Conservation (phyloP, 2,888 invertebrate genomes). For the Drosophila nr. perissopoda region DNA sequence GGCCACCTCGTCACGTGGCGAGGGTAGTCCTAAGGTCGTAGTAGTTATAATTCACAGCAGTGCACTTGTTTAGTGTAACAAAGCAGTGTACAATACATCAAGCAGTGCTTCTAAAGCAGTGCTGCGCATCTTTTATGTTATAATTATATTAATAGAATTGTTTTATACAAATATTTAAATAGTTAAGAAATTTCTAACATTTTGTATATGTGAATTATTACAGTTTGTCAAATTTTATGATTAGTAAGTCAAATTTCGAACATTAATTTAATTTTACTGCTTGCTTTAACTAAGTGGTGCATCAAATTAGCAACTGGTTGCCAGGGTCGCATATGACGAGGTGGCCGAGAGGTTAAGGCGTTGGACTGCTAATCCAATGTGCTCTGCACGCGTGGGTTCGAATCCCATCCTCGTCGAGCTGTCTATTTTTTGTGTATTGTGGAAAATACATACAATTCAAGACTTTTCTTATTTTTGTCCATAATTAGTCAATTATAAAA, state of each 20-base stretch:
- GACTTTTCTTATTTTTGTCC: not conserved
- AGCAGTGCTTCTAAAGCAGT: slow-evolving; percentile 24
- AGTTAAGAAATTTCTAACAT: not conserved
- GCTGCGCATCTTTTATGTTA: not conserved
- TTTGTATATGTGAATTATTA: not conserved
- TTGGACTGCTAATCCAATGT: slow-evolving; percentile 95
- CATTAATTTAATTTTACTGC: slow-evolving; percentile 13
- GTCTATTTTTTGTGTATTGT: slow-evolving; percentile 60
- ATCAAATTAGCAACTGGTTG: slow-evolving; percentile 25
- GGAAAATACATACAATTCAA: not conserved
- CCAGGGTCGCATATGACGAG: slow-evolving; percentile 86
- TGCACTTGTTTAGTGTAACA: not conserved
- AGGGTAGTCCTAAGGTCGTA: slow-evolving; percentile 67
- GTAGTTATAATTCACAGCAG: not conserved
- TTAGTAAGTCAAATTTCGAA: not conserved
- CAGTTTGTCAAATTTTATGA: too few species aligned
- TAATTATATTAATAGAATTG: not conserved
- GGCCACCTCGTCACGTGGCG: slow-evolving; percentile 94
- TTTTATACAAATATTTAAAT: not conserved
- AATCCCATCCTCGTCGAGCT: slow-evolving; percentile 93
- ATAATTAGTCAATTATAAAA: not conserved
- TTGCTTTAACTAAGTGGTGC: not conserved
- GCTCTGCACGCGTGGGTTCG: slow-evolving; percentile 95
- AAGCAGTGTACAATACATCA: slow-evolving; percentile 1
- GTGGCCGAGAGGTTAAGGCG: slow-evolving; percentile 95